Percentiles rank a stretch among this genome's conserved stretches.
Evolutionary conservation across 2,113 vertebrate genomes (phyloP).

Genomic region (Salvator merianae): DNA sequence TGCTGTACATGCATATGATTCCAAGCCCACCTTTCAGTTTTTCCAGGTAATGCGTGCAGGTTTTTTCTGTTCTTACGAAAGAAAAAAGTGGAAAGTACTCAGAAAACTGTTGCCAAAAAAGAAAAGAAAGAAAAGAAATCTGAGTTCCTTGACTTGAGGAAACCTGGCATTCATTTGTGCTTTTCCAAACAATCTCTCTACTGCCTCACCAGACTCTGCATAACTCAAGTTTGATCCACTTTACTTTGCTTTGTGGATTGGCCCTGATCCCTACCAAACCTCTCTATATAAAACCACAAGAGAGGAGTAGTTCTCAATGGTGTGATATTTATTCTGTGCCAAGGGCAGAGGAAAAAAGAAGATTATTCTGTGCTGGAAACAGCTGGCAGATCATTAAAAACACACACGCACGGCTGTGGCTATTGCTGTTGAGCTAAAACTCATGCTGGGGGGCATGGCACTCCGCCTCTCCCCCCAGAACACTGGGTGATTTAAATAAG

Average conservation of each 20-base stretch:
- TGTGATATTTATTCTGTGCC: neutral
- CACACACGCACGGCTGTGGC: too few species aligned
- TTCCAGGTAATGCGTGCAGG: too few species aligned
- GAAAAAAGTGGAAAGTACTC: neutral
- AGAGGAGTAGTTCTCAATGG: neutral
- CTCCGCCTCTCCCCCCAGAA: neutral
- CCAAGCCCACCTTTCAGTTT: too few species aligned
- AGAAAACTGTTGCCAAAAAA: neutral
- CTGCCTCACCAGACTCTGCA: neutral
- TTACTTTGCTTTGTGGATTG: neutral
- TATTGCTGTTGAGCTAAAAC: neutral
- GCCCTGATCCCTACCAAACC: neutral
- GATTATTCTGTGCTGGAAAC: neutral
- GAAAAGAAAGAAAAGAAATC: too few species aligned
- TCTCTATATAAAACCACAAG: constrained; percentile 12
- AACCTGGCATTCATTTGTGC: neutral
- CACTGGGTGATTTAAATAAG: neutral
- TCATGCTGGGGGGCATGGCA: neutral
- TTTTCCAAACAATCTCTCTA: neutral
- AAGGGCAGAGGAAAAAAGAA: constrained; percentile 6
- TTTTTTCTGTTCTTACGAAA: neutral
- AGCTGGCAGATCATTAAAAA: constrained; percentile 7
- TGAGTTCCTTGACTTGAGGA: neutral
- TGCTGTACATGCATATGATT: too few species aligned
- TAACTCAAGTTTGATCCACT: neutral